Evolutionary conservation across 2,113 vertebrate species (phyloP), one percentile per base, ranked within the genome.

Genomic region (Galbula dea): DNA sequence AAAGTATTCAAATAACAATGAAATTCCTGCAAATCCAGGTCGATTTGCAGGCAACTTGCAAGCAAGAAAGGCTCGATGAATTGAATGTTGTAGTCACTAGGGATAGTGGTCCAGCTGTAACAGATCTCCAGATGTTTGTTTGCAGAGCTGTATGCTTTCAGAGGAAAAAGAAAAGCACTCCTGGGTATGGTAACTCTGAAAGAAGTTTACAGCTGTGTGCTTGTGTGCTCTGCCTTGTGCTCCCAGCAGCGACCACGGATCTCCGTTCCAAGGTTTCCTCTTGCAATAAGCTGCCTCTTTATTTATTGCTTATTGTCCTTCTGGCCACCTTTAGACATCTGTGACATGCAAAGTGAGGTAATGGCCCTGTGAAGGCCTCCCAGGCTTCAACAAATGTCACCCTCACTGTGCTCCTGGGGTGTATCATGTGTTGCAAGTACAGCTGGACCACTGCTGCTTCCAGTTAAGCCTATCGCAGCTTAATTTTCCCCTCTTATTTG

Each of bases 101-200:
- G 90, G 89, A 95, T 68, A 55, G 58, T 73, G 75, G 84, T 95
- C 95, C 94, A 96, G 95, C 95, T 96, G 95, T 94, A 96, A 69
- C 34, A 32, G 67, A 76, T 91, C 84, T 96, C 94, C 96, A 96
- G 96, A 95, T 96, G 94, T 96, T 96, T 93, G 81, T 76, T 83
- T 95, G 84, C 67, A 94, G 84, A 90, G 62, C 51, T 87, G 63
- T 45, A 37, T 63, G 81, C 89, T 93, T 96, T 87, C 71, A 39
- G 11, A 92, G 82, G 59, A 88, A 67, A 65, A 66, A 49, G 84
- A 84, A 96, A 95, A 90, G 82, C 93, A 94, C 94, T 96, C 69
- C 41, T 94, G 94, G 84, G 94, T 76, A 51, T 87, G 87, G 92
- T 96, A 96, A 94, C 93, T 89, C 69, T 36, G 90, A 43, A 88